A percentile compares a stretch with the other conserved stretches of the same genome.
phyloP scores from a whole-genome alignment of 2,888 invertebrate genomes.

The Tetropium fuscum region DNA sequence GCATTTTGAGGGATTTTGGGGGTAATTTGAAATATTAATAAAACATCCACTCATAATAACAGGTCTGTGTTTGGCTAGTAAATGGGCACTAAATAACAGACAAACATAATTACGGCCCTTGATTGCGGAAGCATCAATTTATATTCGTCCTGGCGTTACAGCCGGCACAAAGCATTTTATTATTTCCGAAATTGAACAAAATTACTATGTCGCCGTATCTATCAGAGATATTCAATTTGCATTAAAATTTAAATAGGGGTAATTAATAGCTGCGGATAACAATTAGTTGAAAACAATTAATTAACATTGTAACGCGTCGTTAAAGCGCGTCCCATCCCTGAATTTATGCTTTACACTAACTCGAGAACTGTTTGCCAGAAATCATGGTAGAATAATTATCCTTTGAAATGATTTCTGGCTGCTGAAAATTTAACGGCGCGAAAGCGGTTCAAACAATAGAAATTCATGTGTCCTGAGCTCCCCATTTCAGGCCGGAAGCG shows the following conservation, averaged over 20 bases:
- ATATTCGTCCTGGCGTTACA: background rate
- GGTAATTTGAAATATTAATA: no score
- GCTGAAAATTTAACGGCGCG: conserved; percentile 60
- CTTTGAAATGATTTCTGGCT: conserved; percentile 51
- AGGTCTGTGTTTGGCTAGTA: background rate
- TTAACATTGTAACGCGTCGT: conserved; percentile 54
- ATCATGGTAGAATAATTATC: conserved; percentile 59
- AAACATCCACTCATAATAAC: background rate
- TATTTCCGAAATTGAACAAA: conserved; percentile 8
- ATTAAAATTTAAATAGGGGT: conserved; percentile 50
- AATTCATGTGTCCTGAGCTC: conserved; percentile 46
- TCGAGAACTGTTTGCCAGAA: conserved; percentile 54
- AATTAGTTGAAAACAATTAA: conserved; percentile 57
- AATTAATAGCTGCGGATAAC: conserved; percentile 51
- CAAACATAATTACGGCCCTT: conserved; percentile 6
- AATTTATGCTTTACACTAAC: conserved; percentile 43
- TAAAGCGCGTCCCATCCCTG: conserved; percentile 43
- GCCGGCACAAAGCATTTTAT: conserved; percentile 9
- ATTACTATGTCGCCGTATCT: conserved; percentile 1
- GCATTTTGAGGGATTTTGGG: no score
- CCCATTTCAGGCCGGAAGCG: conserved; percentile 50
- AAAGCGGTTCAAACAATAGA: conserved; percentile 60
- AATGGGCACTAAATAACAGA: background rate
- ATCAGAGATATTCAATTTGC: conserved; percentile 32
- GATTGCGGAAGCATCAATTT: conserved; percentile 10